phyloP scores from a whole-genome alignment of 2,797 vertebrate species.

The Novumbra hubbsi region DNA sequence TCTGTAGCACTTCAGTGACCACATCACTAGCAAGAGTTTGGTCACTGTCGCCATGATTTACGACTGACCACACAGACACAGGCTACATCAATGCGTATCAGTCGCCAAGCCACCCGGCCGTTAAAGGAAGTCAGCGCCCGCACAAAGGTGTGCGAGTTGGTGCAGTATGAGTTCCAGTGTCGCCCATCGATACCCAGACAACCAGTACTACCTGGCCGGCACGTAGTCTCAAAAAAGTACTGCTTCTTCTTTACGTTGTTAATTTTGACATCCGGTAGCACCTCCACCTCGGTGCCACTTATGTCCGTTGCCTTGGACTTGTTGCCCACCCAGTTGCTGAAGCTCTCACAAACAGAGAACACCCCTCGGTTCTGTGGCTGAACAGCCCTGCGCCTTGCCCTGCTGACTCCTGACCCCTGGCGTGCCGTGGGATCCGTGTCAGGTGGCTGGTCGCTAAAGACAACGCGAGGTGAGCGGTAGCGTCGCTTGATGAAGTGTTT shows the following conservation, averaged over 20 bases:
- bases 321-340: slow-evolving; percentile 93
- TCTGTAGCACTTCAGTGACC: background rate
- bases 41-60: slow-evolving; percentile 84
- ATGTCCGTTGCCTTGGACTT: slow-evolving; percentile 97
- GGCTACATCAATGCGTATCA: slow-evolving; percentile 94
- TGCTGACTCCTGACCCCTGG: slow-evolving; percentile 27
- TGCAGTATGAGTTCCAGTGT: slow-evolving; percentile 98
- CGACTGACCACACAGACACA: slow-evolving; percentile 97
- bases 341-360: slow-evolving; percentile 94
- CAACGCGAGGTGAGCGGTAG: slow-evolving; percentile 87
- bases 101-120: slow-evolving; percentile 93
- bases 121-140: slow-evolving; percentile 90
- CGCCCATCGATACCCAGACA: slow-evolving; percentile 92
- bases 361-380: slow-evolving; percentile 85
- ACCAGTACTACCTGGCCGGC: slow-evolving; percentile 76
- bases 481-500: slow-evolving; percentile 84
- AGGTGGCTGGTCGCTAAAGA: slow-evolving; percentile 88
- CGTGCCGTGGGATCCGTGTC: slow-evolving; percentile 61
- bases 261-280: slow-evolving; percentile 90
- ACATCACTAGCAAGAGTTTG: background rate
- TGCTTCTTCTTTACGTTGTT: slow-evolving; percentile 94
- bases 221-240: slow-evolving; percentile 98
- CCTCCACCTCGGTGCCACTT: slow-evolving; percentile 91
- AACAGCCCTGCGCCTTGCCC: slow-evolving; percentile 76
- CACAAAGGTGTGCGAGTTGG: slow-evolving; percentile 96